Conservation (phyloP, 2,113 vertebrate species). For the Mungos mungo region DNA sequence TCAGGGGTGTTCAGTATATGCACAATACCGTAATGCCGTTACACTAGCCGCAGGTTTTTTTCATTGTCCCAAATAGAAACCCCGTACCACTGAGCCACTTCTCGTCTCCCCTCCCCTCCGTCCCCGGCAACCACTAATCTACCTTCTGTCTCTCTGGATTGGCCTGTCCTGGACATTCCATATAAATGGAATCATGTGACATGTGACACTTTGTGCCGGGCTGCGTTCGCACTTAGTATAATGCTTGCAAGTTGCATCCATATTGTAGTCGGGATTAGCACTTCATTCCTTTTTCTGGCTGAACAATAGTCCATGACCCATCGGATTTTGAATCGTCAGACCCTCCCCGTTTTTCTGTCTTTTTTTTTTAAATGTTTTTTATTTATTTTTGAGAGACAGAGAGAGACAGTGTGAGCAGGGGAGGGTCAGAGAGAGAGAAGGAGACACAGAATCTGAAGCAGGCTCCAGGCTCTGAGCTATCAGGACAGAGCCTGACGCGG, state of each 20-base stretch:
- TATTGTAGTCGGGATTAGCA: background rate
- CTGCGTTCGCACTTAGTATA: background rate
- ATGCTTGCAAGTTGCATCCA: background rate
- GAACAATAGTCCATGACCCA: background rate
- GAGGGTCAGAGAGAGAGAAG: too few relatives aligned
- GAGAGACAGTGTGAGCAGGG: too few relatives aligned
- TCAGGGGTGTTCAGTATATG: background rate
- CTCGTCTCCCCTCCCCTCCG: background rate
- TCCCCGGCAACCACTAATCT: background rate
- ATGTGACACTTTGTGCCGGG: background rate
- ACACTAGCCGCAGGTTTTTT: background rate
- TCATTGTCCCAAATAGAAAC: background rate
- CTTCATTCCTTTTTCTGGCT: background rate
- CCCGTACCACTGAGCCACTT: background rate
- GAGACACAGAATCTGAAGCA: too few relatives aligned
- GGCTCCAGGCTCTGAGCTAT: too few relatives aligned
- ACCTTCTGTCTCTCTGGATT: background rate
- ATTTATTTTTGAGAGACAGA: too few relatives aligned
- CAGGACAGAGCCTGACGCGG: too few relatives aligned
- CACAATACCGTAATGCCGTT: background rate
- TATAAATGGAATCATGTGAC: background rate
- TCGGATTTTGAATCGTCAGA: background rate
- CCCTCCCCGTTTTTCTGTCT: background rate
- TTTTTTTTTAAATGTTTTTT: too few relatives aligned
- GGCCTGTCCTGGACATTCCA: background rate